Evolutionary conservation across 2,888 invertebrate species (phyloP).

Genomic region (Drosophila mulleri): DNA sequence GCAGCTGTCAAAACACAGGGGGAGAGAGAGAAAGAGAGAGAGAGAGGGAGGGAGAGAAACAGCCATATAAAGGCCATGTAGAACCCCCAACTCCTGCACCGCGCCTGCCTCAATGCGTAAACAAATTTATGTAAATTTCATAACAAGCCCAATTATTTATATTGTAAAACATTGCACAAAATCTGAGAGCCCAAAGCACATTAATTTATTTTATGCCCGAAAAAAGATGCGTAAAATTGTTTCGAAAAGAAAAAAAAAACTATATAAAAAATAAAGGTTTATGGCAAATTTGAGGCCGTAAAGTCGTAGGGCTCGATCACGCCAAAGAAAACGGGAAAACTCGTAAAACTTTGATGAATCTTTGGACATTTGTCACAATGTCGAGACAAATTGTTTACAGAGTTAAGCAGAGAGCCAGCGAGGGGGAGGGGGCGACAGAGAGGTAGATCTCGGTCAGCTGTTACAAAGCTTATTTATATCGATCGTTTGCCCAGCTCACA

Average conservation of each 20-base stretch:
- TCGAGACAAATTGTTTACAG: slow-evolving; percentile 45
- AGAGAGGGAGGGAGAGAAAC: background rate
- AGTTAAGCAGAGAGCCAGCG: slow-evolving; percentile 5
- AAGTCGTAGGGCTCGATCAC: slow-evolving; percentile 22
- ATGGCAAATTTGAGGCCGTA: slow-evolving; percentile 51
- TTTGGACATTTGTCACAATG: slow-evolving; percentile 50
- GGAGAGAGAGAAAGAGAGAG: slow-evolving; percentile 7
- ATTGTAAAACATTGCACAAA: slow-evolving; percentile 57
- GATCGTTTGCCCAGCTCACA: slow-evolving; percentile 6
- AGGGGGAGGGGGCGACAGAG: background rate
- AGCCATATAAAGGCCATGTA: slow-evolving; percentile 22
- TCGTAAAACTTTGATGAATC: slow-evolving; percentile 46
- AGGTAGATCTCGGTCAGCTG: background rate
- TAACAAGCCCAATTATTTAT: slow-evolving; percentile 63
- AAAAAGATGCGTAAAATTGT: slow-evolving; percentile 49
- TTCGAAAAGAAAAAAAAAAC: slow-evolving; percentile 2
- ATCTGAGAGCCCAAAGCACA: slow-evolving; percentile 20
- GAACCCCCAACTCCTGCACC: slow-evolving; percentile 18
- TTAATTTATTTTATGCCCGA: slow-evolving; percentile 51
- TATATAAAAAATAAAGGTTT: slow-evolving; percentile 34
- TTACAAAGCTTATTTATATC: slow-evolving; percentile 6
- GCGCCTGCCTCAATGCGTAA: background rate
- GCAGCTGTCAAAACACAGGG: slow-evolving; percentile 43
- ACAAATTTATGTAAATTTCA: slow-evolving; percentile 63
- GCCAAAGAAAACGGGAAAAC: slow-evolving; percentile 43